Evolutionary conservation across 2,113 vertebrate species (phyloP), one percentile per base, ranked within the genome.

Genomic region (Gambusia holbrooki): DNA sequence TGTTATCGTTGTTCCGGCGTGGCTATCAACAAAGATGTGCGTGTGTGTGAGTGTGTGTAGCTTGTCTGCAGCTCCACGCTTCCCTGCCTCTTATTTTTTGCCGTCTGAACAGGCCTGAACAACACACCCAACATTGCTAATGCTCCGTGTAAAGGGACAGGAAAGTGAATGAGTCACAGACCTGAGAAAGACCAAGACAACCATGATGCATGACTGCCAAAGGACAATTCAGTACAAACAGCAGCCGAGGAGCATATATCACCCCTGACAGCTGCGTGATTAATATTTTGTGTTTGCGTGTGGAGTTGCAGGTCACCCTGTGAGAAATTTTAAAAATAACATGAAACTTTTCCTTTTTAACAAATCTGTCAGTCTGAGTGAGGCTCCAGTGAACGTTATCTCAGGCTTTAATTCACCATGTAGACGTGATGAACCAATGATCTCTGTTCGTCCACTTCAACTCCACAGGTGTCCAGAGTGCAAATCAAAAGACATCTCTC

Each of bases 401-500:
- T 66, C 63, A 28, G 54, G 69, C 60, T 81, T 85, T 79, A 67
- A 83, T 77, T 76, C 61, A 62, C 71, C 60, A 64, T 71, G 81
- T 77, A 84, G 81, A 69, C 63, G 76, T 64, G 85, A 76, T 89
- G 86, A 86, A 79, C 86, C 73, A 79, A 81, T 88, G 86, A 87
- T 63, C 58, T 79, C 77, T 37, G 29, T 35, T 81, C 35, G 77
- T 66, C 78, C 10, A 68, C 85, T 91, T 90, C 76, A 82, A 73
- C 85, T 81, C 91, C 84, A 88, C 89, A 90, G 88, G 88, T 92
- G 89, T 92, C 89, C 87, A 82, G 70, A 67, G 76, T 68, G 67
- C 67, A 81, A 86, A 66, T 89, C 87, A 91, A 89, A 89, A 89
- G 79, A 80, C 70, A 69, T 84, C 73, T 74, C 86, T 93, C 85